These are phyloP conservation scores for Phyto melanocephala DNA, from an alignment of 2,888 invertebrate species.

Conservation along the genomic window DNA sequence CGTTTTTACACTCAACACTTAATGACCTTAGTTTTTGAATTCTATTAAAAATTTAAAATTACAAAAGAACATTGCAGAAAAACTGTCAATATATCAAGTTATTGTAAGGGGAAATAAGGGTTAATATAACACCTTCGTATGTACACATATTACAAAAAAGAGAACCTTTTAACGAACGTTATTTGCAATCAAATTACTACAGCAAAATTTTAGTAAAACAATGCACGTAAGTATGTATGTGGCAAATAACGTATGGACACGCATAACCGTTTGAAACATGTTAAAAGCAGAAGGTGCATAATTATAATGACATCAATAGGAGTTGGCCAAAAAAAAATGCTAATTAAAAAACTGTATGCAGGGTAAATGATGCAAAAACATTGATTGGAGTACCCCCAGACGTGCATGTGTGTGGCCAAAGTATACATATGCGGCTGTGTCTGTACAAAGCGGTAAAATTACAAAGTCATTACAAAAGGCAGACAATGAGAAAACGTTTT, in stretches of 20 bases:
- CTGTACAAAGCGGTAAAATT: conserved; percentile 51
- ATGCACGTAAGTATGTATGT: no score
- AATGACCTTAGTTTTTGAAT: conserved; percentile 16
- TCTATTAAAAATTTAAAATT: not conserved
- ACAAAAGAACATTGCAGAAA: not conserved
- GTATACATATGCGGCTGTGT: not conserved
- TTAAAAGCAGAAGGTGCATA: conserved; percentile 29
- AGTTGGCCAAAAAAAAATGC: conserved; percentile 26
- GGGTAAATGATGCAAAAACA: not conserved
- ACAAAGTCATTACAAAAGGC: conserved; percentile 57
- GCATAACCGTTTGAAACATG: conserved; percentile 2
- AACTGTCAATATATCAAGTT: not conserved
- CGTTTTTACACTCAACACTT: conserved; percentile 2
- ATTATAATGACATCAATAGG: conserved; percentile 50
- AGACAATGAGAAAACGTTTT: conserved; percentile 32
- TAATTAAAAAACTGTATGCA: conserved; percentile 34
- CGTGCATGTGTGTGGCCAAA: not conserved
- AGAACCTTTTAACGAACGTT: no score
- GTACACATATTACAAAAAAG: no score
- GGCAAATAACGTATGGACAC: not conserved
- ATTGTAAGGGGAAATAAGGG: not conserved
- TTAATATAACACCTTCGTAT: conserved; percentile 18
- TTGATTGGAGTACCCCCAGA: not conserved
- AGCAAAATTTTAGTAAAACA: not conserved
- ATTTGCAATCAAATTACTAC: not conserved